A percentile compares a stretch with the other conserved stretches of the same genome.
phyloP scores from a whole-genome alignment of 1,140 invertebrate genomes.

The Xylocopa sonorina region DNA sequence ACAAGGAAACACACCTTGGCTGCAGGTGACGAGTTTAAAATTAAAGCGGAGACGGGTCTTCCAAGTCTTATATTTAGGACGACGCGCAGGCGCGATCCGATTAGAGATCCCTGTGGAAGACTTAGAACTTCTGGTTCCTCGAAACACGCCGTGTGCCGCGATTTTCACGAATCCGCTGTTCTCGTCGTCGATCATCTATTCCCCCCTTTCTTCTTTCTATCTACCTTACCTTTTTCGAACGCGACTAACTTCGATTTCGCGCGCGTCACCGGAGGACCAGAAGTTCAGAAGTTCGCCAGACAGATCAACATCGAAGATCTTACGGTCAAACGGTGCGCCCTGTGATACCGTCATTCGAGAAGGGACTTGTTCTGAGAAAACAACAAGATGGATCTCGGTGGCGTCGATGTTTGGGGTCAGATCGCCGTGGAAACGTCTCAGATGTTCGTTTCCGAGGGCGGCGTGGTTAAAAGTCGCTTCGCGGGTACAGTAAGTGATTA shows the following conservation, averaged over 20 bases:
- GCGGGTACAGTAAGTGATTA: conserved; percentile 88
- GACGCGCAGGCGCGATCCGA: conserved; percentile 75
- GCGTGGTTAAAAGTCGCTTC: conserved; percentile 89
- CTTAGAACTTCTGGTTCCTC: conserved; percentile 54
- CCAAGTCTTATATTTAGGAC: conserved; percentile 76
- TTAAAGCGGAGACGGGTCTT: conserved; percentile 73
- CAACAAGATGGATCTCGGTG: conserved; percentile 83
- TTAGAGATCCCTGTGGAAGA: conserved; percentile 62
- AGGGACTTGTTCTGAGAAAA: conserved; percentile 11
- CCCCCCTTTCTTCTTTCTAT: not conserved
- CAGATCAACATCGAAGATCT: not conserved
- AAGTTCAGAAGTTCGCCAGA: not conserved
- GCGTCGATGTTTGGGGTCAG: conserved; percentile 90
- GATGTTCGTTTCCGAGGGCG: conserved; percentile 91
- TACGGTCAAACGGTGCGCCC: not conserved
- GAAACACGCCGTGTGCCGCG: conserved; percentile 47
- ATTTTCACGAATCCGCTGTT: conserved; percentile 37
- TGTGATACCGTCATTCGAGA: not conserved
- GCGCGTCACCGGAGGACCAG: too few species aligned
- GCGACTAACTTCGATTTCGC: not conserved
- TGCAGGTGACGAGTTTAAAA: conserved; percentile 69
- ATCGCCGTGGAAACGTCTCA: conserved; percentile 91
- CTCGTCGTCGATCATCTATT: not conserved
- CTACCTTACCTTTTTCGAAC: too few species aligned
- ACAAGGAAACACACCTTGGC: conserved; percentile 41